Evolutionary conservation across 2,888 invertebrate species (phyloP), one percentile per base, ranked within the genome.

Genomic region (Pterobdella sp.): DNA sequence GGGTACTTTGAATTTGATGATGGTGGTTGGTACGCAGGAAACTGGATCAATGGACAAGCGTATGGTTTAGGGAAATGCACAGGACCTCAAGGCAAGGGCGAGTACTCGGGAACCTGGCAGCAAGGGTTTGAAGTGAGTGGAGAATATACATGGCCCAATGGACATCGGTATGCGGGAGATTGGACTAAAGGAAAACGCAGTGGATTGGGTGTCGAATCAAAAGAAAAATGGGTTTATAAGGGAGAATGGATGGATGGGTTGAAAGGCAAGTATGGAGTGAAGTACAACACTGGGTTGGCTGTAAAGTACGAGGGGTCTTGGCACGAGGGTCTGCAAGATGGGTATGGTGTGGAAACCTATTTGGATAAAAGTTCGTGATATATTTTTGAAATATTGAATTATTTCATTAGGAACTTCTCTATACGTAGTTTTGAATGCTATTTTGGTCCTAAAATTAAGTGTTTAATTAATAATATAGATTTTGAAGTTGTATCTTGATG

Each of bases 1-100:
- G 98, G 97, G 82, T 90, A 97, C 81, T 98, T 98, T 87, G 98
- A 98, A 88, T 98, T 98, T 87, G 97, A 98, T 88, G 98, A 98
- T 87, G 98, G 98, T 81, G 98, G 98, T 80, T 95, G 96, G 79
- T 98, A 94, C 87, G 95, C 96, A 87, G 98, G 98, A 81, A 97
- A 96, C 80, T 98, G 98, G 98, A 95, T 96, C 85, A 95, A 96
- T 84, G 95, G 96, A 81, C 97, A 97, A 86, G 98, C 98, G 79
- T 97, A 98, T 86, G 97, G 97, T 56, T 94, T 96, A 85, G 98
- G 97, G 75, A 94, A 98, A 79, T 97, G 85, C 76, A 84, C 84
- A 26, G 84, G 83, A 1, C 94, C 96, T 81, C 96, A 96, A 85
- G 94, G 95, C 80, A 95, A 96, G 86, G 98, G 98, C 72, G 97